Percentiles rank a stretch among this genome's conserved stretches.
These are phyloP conservation scores for Cybosia mesomella DNA, from an alignment of 2,888 invertebrate species.

Conservation along the genomic window DNA sequence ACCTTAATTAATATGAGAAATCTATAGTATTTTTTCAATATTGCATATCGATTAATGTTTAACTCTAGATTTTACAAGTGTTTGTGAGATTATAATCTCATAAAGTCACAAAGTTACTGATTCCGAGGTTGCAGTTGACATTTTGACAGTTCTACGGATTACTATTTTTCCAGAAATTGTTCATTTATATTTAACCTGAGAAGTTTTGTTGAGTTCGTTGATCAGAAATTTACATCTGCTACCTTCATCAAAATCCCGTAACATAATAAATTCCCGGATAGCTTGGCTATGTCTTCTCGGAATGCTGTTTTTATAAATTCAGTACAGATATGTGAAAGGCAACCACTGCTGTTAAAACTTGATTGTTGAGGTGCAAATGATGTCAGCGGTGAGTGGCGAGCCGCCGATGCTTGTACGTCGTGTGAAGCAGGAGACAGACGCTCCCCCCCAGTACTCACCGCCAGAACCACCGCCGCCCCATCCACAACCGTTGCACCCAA, in stretches of 20 bases:
- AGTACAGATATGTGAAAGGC: conserved; percentile 64
- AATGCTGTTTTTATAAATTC: conserved; percentile 44
- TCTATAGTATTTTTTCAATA: conserved; percentile 50
- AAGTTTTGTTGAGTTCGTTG: conserved; percentile 13
- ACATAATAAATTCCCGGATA: conserved; percentile 22
- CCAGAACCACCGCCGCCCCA: conserved; percentile 83
- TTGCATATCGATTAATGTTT: conserved; percentile 27
- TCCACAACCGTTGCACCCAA: conserved; percentile 85
- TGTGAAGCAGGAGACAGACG: conserved; percentile 82
- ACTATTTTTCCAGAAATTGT: conserved; percentile 35
- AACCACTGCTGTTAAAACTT: conserved; percentile 46
- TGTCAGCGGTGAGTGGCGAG: conserved; percentile 87
- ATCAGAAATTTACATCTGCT: conserved; percentile 1
- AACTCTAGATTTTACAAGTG: conserved; percentile 6
- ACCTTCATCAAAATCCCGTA: conserved; percentile 4
- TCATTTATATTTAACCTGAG: conserved; percentile 20
- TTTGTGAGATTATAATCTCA: background rate
- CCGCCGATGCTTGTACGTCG: conserved; percentile 72
- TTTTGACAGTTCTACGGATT: conserved; percentile 58
- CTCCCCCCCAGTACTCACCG: conserved; percentile 84
- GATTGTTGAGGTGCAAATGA: conserved; percentile 89
- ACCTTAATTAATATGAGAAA: conserved; percentile 35
- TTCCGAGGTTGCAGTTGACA: conserved; percentile 51
- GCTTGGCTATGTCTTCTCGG: conserved; percentile 45
- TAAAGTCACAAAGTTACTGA: conserved; percentile 30